These are phyloP conservation scores for Idaea aversata DNA, from an alignment of 2,888 invertebrate genomes.

Conservation along the genomic window DNA sequence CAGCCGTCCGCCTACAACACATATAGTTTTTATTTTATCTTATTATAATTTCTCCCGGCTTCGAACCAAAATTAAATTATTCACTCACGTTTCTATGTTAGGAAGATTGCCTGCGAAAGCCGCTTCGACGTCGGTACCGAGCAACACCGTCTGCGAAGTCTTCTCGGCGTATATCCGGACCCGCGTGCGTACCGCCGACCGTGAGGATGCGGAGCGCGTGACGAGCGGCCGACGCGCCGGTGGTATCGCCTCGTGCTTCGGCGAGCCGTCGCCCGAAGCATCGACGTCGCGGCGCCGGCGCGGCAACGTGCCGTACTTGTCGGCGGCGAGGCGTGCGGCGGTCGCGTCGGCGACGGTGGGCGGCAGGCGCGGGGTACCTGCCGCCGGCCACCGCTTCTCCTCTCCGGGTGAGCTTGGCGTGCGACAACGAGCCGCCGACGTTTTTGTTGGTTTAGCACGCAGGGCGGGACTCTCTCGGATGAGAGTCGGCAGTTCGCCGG, in stretches of 20 bases:
- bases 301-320: conserved; percentile 89
- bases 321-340: conserved; percentile 77
- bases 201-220: conserved; percentile 62
- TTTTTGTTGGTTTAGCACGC: conserved; percentile 73
- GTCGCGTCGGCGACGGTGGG: conserved; percentile 48
- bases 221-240: conserved; percentile 63
- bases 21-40: no score
- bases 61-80: not conserved
- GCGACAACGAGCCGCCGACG: conserved; percentile 80
- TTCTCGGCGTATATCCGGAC: conserved; percentile 90
- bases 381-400: conserved; percentile 86
- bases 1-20: conserved; percentile 52
- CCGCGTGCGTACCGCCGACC: conserved; percentile 61
- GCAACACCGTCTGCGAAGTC: conserved; percentile 87
- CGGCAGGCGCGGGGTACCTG: conserved; percentile 59
- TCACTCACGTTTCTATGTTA: conserved; percentile 65
- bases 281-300: conserved; percentile 85
- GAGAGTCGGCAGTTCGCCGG: conserved; percentile 76
- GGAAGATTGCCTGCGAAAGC: conserved; percentile 83
- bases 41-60: not conserved
- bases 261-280: conserved; percentile 71
- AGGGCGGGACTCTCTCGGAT: conserved; percentile 71
- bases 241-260: conserved; percentile 66
- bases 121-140: conserved; percentile 85
- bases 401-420: conserved; percentile 84